phyloP scores from a whole-genome alignment of 1,140 invertebrate genomes.

The Eriosoma lanigerum region DNA sequence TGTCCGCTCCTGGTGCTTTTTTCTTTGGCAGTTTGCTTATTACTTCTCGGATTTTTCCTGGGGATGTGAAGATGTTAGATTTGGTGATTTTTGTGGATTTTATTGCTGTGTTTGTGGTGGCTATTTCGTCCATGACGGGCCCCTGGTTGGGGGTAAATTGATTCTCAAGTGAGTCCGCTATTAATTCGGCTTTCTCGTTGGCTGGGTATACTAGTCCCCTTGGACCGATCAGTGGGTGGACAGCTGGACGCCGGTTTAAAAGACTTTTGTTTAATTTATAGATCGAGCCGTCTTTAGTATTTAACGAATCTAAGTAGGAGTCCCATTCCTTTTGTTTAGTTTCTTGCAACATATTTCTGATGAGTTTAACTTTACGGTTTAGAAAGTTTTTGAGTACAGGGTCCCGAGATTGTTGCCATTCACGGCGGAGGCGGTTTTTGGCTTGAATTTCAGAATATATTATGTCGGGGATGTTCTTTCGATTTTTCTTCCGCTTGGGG shows the following conservation, averaged over 20 bases:
- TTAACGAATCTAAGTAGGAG: neutral
- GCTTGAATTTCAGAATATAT: neutral
- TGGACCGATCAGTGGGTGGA: neutral
- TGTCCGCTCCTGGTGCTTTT: neutral
- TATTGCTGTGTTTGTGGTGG: too few relatives aligned
- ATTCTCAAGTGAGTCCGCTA: neutral
- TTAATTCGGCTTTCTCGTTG: neutral
- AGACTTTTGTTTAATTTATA: neutral
- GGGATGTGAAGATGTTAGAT: neutral
- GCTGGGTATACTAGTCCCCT: neutral
- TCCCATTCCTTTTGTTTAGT: neutral
- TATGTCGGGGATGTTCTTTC: too few relatives aligned
- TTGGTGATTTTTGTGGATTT: neutral
- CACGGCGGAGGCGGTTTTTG: neutral
- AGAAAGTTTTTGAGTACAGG: neutral
- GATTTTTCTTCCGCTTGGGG: too few relatives aligned
- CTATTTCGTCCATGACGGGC: neutral
- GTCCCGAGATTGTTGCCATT: neutral
- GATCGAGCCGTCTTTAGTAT: neutral
- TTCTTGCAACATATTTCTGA: neutral
- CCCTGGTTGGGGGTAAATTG: neutral
- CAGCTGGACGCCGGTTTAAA: neutral
- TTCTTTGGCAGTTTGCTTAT: neutral
- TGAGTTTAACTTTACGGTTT: neutral
- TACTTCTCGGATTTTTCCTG: neutral